Conservation (phyloP, 2,113 vertebrate genomes). For the Trogon surrucura region DNA sequence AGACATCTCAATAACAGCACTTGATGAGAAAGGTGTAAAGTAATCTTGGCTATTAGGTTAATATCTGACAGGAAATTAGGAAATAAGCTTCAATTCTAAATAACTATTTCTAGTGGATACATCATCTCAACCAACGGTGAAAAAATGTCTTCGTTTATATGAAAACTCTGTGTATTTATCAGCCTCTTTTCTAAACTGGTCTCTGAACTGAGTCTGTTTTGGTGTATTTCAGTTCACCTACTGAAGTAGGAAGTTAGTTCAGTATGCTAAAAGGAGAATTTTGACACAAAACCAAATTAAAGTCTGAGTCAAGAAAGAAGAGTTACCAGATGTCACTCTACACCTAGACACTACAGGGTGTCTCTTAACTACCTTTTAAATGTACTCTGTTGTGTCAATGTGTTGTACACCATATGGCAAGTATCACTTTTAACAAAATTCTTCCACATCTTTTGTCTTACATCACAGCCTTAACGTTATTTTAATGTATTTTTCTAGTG, state of each 20-base stretch:
- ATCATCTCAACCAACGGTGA: neutral
- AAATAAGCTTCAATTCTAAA: neutral
- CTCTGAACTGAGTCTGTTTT: neutral
- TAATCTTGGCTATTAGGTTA: neutral
- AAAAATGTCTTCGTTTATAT: neutral
- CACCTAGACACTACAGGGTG: conserved; percentile 34
- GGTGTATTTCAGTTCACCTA: neutral
- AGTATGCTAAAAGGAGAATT: neutral
- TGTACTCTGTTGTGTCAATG: neutral
- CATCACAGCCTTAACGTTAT: conserved; percentile 12
- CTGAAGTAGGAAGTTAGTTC: neutral
- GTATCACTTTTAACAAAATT: conserved; percentile 32
- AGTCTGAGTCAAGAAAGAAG: conserved; percentile 28
- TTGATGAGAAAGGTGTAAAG: neutral
- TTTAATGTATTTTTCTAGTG: conserved; percentile 7
- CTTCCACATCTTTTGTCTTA: conserved; percentile 3
- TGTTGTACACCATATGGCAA: conserved; percentile 9
- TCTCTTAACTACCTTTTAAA: conserved; percentile 39
- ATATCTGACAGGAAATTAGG: neutral
- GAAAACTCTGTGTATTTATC: neutral
- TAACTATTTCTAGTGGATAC: neutral
- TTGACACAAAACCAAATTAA: conserved; percentile 33
- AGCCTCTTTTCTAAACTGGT: neutral
- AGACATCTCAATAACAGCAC: neutral
- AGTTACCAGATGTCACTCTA: conserved; percentile 34